These are phyloP conservation scores for Wasmannia auropunctata DNA, from an alignment of 1,140 invertebrate species.

Conservation along the genomic window DNA sequence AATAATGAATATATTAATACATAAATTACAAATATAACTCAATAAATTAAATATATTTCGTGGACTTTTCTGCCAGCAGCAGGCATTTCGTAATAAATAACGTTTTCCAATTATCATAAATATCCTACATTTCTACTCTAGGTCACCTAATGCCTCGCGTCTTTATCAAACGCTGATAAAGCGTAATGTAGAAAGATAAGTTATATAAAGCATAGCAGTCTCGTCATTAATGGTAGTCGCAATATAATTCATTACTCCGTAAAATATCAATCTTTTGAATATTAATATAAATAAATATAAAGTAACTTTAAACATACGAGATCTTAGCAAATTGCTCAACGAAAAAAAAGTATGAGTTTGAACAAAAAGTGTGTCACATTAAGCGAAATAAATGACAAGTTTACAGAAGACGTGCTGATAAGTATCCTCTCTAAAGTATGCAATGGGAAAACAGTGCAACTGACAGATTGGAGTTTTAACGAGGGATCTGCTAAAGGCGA, in stretches of 20 bases:
- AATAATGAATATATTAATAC: not conserved
- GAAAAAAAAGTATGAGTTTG: slow-evolving; percentile 62
- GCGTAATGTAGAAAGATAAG: not conserved
- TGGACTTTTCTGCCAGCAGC: not conserved
- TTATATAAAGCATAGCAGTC: not conserved
- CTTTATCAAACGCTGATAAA: slow-evolving; percentile 30
- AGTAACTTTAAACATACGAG: not conserved
- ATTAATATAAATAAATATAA: not conserved
- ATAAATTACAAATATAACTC: not conserved
- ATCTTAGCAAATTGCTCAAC: not conserved
- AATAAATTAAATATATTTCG: not conserved
- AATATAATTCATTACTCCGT: not conserved
- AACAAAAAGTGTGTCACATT: slow-evolving; percentile 56
- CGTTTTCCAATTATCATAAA: not conserved
- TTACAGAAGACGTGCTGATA: slow-evolving; percentile 83
- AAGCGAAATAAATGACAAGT: slow-evolving; percentile 75
- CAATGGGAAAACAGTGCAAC: slow-evolving; percentile 81
- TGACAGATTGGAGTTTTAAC: slow-evolving; percentile 83
- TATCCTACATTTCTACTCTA: not conserved
- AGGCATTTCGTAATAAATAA: too few relatives aligned
- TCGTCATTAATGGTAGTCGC: not conserved
- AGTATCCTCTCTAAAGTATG: slow-evolving; percentile 79
- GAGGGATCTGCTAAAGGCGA: slow-evolving; percentile 87
- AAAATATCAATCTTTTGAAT: not conserved
- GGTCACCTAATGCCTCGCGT: not conserved